These are phyloP conservation scores for Apamea epomidion DNA, from an alignment of 2,888 invertebrate genomes.

Conservation along the genomic window DNA sequence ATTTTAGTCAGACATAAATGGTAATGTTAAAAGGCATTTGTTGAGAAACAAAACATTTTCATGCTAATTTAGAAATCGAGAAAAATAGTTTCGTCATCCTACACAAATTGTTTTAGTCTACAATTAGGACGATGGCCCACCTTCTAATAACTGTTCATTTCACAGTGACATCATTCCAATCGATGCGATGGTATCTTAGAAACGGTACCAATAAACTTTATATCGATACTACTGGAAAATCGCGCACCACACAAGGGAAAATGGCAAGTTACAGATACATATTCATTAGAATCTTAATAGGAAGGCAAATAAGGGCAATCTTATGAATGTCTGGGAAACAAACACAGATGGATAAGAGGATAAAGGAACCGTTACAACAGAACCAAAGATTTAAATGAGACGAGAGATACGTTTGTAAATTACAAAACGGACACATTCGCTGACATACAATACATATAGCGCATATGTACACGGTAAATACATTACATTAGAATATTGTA, in stretches of 20 bases:
- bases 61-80: conserved; percentile 34
- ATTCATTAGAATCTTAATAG: conserved; percentile 60
- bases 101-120: conserved; percentile 13
- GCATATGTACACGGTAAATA: conserved; percentile 61
- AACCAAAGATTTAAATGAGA: conserved; percentile 71
- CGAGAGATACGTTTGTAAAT: conserved; percentile 71
- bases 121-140: conserved; percentile 14
- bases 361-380: conserved; percentile 69
- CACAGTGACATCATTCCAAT: conserved; percentile 22
- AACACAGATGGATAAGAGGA: conserved; percentile 66
- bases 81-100: conserved; percentile 12
- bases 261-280: conserved; percentile 55
- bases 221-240: conserved; percentile 46
- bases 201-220: conserved; percentile 35
- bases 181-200: conserved; percentile 8
- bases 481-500: conserved; percentile 68
- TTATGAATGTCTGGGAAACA: conserved; percentile 62
- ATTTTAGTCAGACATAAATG: conserved; percentile 15
- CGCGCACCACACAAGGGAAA: conserved; percentile 32
- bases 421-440: conserved; percentile 67
- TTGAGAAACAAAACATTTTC: conserved; percentile 28
- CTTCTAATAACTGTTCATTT: conserved; percentile 22
- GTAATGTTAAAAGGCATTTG: conserved; percentile 18
- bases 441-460: conserved; percentile 64
- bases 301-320: conserved; percentile 51